Evolutionary conservation across 92 coral and sea anemone species (phyloP).

Genomic region (Plumapathes pennacea): DNA sequence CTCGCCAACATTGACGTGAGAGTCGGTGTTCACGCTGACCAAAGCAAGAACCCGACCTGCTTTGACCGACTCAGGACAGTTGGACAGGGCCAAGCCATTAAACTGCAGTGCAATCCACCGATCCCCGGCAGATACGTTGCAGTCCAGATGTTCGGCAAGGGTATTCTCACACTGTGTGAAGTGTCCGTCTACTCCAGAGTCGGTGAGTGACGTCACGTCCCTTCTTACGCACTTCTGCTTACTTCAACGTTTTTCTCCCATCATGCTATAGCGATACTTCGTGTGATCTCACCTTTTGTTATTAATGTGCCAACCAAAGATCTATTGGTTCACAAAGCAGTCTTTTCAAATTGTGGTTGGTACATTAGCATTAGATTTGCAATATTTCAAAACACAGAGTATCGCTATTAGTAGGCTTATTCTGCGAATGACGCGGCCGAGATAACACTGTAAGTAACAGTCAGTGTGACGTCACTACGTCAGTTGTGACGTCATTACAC

Average conservation of each 20-base stretch:
- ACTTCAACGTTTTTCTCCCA: neutral
- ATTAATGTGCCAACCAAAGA: no score
- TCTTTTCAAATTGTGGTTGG: no score
- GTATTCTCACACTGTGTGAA: slow-evolving; percentile 83
- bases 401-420: neutral
- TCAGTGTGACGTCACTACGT: no score
- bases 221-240: neutral
- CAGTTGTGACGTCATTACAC: no score
- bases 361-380: no score
- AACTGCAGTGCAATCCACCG: slow-evolving; percentile 86
- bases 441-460: no score
- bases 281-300: no score
- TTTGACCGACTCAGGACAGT: slow-evolving; percentile 83
- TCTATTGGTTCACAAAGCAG: no score
- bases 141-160: slow-evolving; percentile 93
- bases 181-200: slow-evolving; percentile 91
- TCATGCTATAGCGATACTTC: no score
- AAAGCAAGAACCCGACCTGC: slow-evolving; percentile 81
- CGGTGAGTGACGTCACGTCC: slow-evolving; percentile 50
- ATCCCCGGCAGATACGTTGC: slow-evolving; percentile 94
- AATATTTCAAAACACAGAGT: neutral
- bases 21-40: slow-evolving; percentile 68
- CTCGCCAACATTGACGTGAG: slow-evolving; percentile 91
- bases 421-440: neutral
- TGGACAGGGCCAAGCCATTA: slow-evolving; percentile 77